Base-by-base conservation (phyloP, 2,113 vertebrate species). In the Antechinus flavipes region DNA sequence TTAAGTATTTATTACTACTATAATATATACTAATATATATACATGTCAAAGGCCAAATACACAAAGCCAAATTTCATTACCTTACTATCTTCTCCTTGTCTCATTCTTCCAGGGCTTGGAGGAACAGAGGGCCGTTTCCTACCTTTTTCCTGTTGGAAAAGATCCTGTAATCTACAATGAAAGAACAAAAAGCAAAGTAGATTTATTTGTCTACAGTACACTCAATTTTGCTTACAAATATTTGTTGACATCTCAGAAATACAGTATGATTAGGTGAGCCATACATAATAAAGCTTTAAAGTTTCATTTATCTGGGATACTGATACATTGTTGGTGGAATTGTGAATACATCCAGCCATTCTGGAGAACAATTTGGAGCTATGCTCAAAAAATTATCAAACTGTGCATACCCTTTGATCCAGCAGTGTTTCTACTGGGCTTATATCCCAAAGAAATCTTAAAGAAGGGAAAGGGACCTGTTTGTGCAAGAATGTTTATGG, bases 101-200 rank as follows among this genome's bases (percentile, higher is more conserved):
- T 99, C 98, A 99, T 98, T 96, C 99, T 99, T 54, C 99, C 99
- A 91, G 99, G 99, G 97, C 99, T 99, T 2, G 99, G 99, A 42
- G 99, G 99, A 94, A 99, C 99, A 35, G 99, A 99, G 93, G 99
- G 98, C 76, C 99, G 99, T 95, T 99, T 99, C 97, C 99, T 99
- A 92, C 99, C 99, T 97, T 99, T 99, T 97, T 99, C 99, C 98
- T 99, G 99, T 95, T 99, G 99, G 98, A 99, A 99, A 90, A 99
- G 98, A 92, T 99, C 99, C 98, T 99, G 99, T 61, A 99, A 98
- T 97, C 99, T 99, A 97, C 2, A 50, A 26, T 8, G 94, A 91
- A 92, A 91, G 35, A 53, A 54, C 30, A 56, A 94, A 61, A 14
- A 95, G 90, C 23, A 93, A 93, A 12, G 53, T 11, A 3, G n/a